A percentile compares a stretch with the other conserved stretches of the same genome.
These are phyloP conservation scores for Rhopalosiphum maidis DNA, from an alignment of 1,140 invertebrate species.

Conservation along the genomic window DNA sequence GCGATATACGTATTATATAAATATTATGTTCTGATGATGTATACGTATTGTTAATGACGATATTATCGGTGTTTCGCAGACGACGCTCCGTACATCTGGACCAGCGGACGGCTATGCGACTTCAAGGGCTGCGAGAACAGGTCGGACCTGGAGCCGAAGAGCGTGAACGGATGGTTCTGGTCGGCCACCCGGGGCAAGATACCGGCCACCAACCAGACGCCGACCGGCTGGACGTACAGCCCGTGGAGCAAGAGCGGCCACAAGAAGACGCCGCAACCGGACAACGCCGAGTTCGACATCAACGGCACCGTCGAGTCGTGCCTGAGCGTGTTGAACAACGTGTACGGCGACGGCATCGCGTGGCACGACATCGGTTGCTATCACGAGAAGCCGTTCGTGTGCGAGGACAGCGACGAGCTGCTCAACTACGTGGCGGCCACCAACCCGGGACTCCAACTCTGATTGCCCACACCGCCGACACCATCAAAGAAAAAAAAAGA, in stretches of 20 bases:
- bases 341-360: conserved; percentile 88
- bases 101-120: conserved; percentile 86
- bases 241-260: conserved; percentile 89
- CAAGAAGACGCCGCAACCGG: conserved; percentile 85
- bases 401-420: conserved; percentile 86
- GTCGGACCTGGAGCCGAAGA: conserved; percentile 84
- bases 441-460: conserved; percentile 74
- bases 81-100: conserved; percentile 92
- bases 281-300: conserved; percentile 91
- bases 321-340: conserved; percentile 84
- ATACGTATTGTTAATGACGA: no score
- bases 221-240: conserved; percentile 76
- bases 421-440: conserved; percentile 82
- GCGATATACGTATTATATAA: no score
- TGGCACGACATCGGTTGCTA: conserved; percentile 94
- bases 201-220: conserved; percentile 79
- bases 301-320: conserved; percentile 88
- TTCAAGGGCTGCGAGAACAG: conserved; percentile 90
- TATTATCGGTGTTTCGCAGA: conserved; percentile 65
- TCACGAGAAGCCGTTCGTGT: conserved; percentile 88
- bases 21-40: background rate
- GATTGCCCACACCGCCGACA: background rate
- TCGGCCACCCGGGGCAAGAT: conserved; percentile 88
- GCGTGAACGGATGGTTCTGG: conserved; percentile 90
- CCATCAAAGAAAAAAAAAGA: no score